Evolutionary conservation across 1,140 invertebrate species (phyloP).

Genomic region (Orius insidiosus): DNA sequence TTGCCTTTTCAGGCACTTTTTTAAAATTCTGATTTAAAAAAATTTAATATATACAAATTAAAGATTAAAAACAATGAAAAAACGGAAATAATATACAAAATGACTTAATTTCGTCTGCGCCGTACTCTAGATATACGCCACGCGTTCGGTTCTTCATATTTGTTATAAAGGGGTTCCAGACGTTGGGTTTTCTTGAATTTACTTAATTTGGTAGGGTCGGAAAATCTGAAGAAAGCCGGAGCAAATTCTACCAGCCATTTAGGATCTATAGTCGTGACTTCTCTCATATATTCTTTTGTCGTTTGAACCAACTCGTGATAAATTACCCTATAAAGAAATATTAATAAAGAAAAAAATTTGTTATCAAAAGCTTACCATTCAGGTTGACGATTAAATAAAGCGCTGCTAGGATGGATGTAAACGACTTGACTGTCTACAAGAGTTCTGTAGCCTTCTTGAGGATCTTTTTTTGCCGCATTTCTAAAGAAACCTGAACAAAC

Average conservation of each 20-base stretch:
- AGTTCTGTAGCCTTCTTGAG: constrained; percentile 95
- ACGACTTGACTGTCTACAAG: constrained; percentile 96
- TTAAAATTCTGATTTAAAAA: background rate
- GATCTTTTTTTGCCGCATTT: constrained; percentile 98
- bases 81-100: constrained; percentile 7
- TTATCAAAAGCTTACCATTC: constrained; percentile 55
- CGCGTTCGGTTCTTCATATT: constrained; percentile 97
- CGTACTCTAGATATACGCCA: constrained; percentile 96
- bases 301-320: constrained; percentile 98
- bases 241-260: constrained; percentile 99
- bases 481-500: constrained; percentile 98
- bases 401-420: constrained; percentile 97
- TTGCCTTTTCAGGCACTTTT: too few species aligned
- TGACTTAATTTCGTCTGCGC: constrained; percentile 62
- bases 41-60: background rate
- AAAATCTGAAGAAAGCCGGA: constrained; percentile 96
- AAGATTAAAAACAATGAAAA: background rate
- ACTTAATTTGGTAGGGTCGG: constrained; percentile 96
- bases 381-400: constrained; percentile 92
- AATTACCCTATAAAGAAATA: constrained; percentile 57
- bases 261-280: constrained; percentile 96
- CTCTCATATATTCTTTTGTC: constrained; percentile 99
- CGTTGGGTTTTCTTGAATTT: constrained; percentile 99
- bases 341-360: background rate
- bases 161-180: constrained; percentile 94